Percentiles rank a stretch among this genome's conserved stretches.
Conservation (phyloP, 2,888 invertebrate genomes). For the Drosophila pseudotakahashii region DNA sequence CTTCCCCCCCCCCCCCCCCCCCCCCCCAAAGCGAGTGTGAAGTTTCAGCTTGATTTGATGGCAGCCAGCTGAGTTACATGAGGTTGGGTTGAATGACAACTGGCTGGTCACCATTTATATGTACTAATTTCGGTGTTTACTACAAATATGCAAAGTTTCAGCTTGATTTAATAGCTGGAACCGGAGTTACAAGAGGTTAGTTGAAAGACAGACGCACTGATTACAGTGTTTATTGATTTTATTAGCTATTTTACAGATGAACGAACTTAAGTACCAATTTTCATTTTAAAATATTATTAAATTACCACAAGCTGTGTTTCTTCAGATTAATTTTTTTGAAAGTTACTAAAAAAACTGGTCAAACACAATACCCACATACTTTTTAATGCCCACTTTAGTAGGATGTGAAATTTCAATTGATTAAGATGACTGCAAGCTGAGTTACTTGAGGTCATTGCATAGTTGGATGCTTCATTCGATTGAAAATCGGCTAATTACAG, state of each 20-base stretch:
- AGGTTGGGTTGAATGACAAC: not conserved
- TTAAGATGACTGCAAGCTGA: not conserved
- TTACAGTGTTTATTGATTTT: not conserved
- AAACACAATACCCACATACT: conserved; percentile 2
- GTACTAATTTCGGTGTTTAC: not conserved
- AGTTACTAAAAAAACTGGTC: not conserved
- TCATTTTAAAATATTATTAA: not conserved
- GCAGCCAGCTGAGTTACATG: conserved; percentile 2
- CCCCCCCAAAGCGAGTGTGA: conserved; percentile 8
- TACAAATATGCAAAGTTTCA: not conserved
- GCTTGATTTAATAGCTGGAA: not conserved
- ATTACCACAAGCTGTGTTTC: not conserved
- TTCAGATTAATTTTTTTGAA: too few relatives aligned
- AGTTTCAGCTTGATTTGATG: conserved; percentile 20
- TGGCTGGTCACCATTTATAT: not conserved
- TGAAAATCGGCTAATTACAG: conserved; percentile 21
- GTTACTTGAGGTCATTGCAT: conserved; percentile 15
- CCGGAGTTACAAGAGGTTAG: conserved; percentile 16
- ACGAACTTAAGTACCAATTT: not conserved
- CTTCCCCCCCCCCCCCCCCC: not conserved
- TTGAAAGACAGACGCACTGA: not conserved
- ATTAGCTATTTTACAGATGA: not conserved
- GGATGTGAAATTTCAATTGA: conserved; percentile 1
- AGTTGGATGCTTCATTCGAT: conserved; percentile 3
- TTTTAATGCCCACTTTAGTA: not conserved